Conservation (phyloP, 1,140 invertebrate genomes). For the Trichonephila clavipes region DNA sequence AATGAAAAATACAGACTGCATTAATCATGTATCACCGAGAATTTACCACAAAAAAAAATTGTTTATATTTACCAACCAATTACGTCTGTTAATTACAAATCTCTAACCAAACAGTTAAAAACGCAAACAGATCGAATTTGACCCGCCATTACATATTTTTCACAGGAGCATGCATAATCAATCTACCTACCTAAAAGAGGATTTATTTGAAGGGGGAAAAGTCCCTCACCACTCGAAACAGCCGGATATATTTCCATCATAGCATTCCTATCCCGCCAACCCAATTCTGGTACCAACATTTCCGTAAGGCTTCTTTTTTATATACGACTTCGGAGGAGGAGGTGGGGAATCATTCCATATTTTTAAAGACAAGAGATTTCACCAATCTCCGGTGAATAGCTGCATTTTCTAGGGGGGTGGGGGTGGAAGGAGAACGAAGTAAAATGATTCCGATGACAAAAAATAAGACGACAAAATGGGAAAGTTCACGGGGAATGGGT, state of each 20-base stretch:
- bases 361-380: constrained; percentile 34
- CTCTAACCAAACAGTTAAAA: no score
- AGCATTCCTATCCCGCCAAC: not conserved
- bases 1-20: no score
- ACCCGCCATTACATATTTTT: no score
- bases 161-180: no score
- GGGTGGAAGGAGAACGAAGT: not conserved
- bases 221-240: no score
- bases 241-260: not conserved
- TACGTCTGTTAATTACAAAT: no score
- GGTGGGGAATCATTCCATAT: not conserved
- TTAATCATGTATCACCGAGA: no score
- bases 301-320: not conserved
- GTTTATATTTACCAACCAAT: no score
- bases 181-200: no score
- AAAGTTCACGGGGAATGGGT: not conserved
- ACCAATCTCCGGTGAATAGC: constrained; percentile 2
- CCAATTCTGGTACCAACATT: not conserved
- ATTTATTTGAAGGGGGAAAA: no score
- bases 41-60: no score
- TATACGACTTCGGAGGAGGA: not conserved
- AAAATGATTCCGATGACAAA: not conserved
- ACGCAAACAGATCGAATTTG: no score
- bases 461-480: not conserved
- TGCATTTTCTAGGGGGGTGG: not conserved